A percentile compares a stretch with the other conserved stretches of the same genome.
phyloP scores from a whole-genome alignment of 2,797 vertebrate genomes.

The Enteromius anoplus region DNA sequence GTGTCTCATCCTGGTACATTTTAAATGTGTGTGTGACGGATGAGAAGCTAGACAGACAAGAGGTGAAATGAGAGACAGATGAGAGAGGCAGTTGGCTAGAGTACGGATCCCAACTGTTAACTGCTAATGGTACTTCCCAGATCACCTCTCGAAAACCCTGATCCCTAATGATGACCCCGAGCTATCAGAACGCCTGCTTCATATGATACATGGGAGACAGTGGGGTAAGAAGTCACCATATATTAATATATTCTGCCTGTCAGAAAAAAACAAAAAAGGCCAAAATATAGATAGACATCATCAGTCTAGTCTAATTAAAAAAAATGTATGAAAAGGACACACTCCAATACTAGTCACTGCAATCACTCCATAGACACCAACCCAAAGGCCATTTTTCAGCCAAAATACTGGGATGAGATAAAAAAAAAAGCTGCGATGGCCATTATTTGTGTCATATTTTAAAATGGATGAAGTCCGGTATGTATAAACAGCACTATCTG shows the following conservation, averaged over 20 bases:
- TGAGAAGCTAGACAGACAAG: slow-evolving; percentile 27
- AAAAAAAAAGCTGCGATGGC: slow-evolving; percentile 8
- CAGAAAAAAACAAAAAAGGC: neutral
- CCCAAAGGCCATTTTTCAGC: slow-evolving; percentile 49
- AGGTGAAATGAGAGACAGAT: slow-evolving; percentile 17
- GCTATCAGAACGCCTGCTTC: neutral
- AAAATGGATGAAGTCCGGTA: slow-evolving; percentile 31
- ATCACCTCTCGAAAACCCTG: slow-evolving; percentile 10
- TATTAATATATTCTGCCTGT: neutral
- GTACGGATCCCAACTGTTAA: neutral
- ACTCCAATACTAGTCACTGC: neutral
- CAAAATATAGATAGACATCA: neutral
- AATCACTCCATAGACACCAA: slow-evolving; percentile 39
- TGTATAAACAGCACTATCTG: slow-evolving; percentile 41
- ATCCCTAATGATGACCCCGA: slow-evolving; percentile 16
- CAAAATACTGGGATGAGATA: slow-evolving; percentile 27
- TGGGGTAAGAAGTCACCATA: neutral
- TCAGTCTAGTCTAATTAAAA: neutral
- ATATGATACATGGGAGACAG: neutral
- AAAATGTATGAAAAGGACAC: too few species aligned
- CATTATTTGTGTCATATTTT: slow-evolving; percentile 18
- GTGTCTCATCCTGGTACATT: neutral
- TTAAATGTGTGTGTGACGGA: slow-evolving; percentile 23
- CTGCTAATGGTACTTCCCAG: slow-evolving; percentile 21
- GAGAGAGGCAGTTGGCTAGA: neutral